These are phyloP conservation scores for Steinernema carpocapsae DNA, from an alignment of 2,888 invertebrate genomes.

Conservation along the genomic window DNA sequence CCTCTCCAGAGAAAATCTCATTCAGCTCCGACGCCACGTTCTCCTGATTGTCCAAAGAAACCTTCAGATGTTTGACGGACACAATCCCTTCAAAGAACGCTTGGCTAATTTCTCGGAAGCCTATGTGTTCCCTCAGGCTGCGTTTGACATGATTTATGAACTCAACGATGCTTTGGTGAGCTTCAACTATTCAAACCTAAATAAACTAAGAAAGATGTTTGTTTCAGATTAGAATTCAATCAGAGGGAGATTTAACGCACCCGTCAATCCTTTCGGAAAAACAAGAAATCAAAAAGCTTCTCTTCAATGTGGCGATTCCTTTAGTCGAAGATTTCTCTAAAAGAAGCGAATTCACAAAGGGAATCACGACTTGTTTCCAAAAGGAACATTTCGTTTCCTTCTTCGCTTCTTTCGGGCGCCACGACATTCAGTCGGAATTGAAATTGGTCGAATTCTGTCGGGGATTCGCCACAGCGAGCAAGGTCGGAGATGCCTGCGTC, in stretches of 20 bases:
- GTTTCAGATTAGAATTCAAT: background rate
- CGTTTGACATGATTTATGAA: constrained; percentile 1
- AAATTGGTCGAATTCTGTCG: background rate
- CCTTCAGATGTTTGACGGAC: background rate
- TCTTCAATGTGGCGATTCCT: background rate
- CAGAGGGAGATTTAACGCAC: background rate
- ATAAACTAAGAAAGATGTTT: background rate
- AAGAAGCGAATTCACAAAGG: background rate
- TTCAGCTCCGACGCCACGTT: constrained; percentile 16
- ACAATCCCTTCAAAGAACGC: background rate
- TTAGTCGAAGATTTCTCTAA: background rate
- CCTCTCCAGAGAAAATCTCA: background rate
- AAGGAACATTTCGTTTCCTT: background rate
- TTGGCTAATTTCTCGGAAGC: background rate
- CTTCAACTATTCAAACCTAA: background rate
- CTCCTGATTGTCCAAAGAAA: background rate
- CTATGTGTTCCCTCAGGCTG: constrained; percentile 6
- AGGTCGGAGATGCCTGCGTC: no score
- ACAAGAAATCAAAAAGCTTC: constrained; percentile 4
- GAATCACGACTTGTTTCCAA: background rate
- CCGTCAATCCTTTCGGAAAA: background rate
- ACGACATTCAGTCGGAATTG: background rate
- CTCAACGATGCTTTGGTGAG: constrained; percentile 10
- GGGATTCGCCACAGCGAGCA: no score
- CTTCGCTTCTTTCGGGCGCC: background rate